Evolutionary conservation across 2,797 vertebrate genomes (phyloP).

Genomic region (Sebastes iracundus): DNA sequence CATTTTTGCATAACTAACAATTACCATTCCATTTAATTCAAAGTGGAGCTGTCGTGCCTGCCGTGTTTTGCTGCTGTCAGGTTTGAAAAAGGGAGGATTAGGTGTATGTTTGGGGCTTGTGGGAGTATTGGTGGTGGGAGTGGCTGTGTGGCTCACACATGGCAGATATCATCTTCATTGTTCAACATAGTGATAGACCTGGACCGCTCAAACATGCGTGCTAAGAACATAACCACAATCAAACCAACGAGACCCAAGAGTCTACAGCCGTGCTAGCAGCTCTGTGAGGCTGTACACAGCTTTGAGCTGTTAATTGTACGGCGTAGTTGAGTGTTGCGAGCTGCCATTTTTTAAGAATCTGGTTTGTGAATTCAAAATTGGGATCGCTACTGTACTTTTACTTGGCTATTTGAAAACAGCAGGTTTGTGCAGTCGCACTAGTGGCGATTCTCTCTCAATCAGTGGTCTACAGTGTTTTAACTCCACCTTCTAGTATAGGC

Average conservation of each 20-base stretch:
- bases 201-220: slow-evolving; percentile 5
- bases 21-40: neutral
- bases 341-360: too few species aligned
- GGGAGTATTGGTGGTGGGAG: neutral
- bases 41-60: neutral
- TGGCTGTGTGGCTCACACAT: neutral
- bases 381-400: too few species aligned
- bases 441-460: too few species aligned
- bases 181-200: slow-evolving; percentile 5
- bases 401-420: too few species aligned
- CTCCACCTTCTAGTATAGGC: too few species aligned
- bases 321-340: too few species aligned
- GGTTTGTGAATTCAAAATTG: too few species aligned
- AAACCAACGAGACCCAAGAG: neutral
- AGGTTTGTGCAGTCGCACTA: too few species aligned
- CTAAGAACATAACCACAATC: slow-evolving; percentile 5
- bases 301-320: neutral
- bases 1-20: neutral
- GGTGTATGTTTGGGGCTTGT: neutral
- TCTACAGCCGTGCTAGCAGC: neutral
- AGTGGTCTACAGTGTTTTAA: too few species aligned
- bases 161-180: slow-evolving; percentile 27
- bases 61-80: slow-evolving; percentile 27
- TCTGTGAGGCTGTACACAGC: neutral
- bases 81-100: neutral